Base-by-base conservation (phyloP, 2,113 vertebrate species). In the Thinocorus orbignyianus region DNA sequence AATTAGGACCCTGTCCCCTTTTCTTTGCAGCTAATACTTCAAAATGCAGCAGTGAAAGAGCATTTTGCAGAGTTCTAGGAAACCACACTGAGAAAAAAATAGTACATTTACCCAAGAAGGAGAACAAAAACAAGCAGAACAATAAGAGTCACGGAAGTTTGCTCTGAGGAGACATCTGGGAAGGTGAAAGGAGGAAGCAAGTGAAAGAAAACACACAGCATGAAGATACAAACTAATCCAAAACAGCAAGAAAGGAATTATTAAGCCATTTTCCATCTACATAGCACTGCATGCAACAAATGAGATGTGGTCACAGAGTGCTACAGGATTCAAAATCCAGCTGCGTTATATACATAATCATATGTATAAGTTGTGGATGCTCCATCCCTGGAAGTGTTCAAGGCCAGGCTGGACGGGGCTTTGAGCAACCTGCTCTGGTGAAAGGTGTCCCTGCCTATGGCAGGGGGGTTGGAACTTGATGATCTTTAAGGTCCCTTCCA, bases 71-170 rank as follows among this genome's bases (percentile, higher is more conserved):
- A 58, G 60, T 5, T 62, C 48, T 80, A 83, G 74, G 85, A 93
- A 96, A 93, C 11, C 58, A 73, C 37, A 24, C 25, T 80, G 58
- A 1, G 3, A 17, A 25, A 54, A 76, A 48, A 71, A 74, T 16
- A 58, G 28, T 10, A 58, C 52, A 51, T 82, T 82, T 90, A 62
- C 48, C 74, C 81, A 54, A 90, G 61, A 60, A 76, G 37, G 77
- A 84, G 70, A 92, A 79, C 19, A 86, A 95, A 95, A 94, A 88
- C 57, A 64, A 89, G 84, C 28, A 94, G 93, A 95, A 95, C 94
- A 93, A 92, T 83, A 41, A 90, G 35, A 92, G 81, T 66, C 77
- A 80, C 17, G 44, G 81, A 95, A 94, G 81, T 89, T 93, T 91
- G 89, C 87, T 94, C 74, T 1, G 37, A 96, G 85, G 69, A 97